Percentiles rank a stretch among this genome's conserved stretches.
These are phyloP conservation scores for Brenthis hecate DNA, from an alignment of 2,888 invertebrate species.

Conservation along the genomic window DNA sequence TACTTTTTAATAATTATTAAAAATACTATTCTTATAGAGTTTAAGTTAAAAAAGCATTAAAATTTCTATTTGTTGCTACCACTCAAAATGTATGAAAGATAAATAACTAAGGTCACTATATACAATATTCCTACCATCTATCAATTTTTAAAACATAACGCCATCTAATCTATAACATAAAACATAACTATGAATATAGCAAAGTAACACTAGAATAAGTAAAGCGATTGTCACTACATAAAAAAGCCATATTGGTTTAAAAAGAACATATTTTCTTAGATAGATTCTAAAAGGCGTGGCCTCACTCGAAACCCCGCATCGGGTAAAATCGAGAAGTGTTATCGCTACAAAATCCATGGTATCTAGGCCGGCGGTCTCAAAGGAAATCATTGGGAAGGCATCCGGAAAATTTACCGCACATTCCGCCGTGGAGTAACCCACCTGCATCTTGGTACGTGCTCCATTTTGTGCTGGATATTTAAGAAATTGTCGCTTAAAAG, in stretches of 20 bases:
- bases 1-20: too few species aligned
- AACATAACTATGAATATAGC: too few species aligned
- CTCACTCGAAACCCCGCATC: constrained; percentile 64
- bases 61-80: too few species aligned
- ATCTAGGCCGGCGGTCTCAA: constrained; percentile 84
- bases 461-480: constrained; percentile 36
- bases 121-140: too few species aligned
- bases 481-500: constrained; percentile 31
- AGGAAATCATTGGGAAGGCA: constrained; percentile 91
- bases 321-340: constrained; percentile 78
- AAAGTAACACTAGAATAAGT: too few species aligned
- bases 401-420: constrained; percentile 85
- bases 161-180: too few species aligned
- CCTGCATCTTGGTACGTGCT: constrained; percentile 59
- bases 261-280: constrained; percentile 3
- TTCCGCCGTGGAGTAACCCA: constrained; percentile 75
- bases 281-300: constrained; percentile 56
- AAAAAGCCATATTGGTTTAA: not conserved
- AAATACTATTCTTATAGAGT: too few species aligned
- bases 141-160: too few species aligned
- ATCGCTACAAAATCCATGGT: constrained; percentile 81
- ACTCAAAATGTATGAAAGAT: too few species aligned
- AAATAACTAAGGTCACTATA: too few species aligned
- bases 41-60: too few species aligned
- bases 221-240: not conserved